Conservation (phyloP, 2,888 invertebrate genomes). For the Agonum fuliginosum region DNA sequence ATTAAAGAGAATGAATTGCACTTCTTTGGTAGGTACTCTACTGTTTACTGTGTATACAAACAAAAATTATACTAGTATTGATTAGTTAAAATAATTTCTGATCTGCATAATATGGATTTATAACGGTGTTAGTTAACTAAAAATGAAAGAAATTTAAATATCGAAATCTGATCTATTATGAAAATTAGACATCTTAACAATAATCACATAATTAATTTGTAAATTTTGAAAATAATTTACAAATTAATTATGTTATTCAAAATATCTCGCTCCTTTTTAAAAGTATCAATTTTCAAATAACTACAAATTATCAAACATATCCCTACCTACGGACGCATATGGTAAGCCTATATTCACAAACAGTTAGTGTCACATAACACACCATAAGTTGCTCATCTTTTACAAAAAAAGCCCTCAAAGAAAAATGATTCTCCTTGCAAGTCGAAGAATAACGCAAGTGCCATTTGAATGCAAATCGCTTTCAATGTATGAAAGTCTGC, state of each 20-base stretch:
- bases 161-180: no score
- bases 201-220: background rate
- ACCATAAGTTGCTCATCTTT: constrained; percentile 23
- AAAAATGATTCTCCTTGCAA: background rate
- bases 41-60: no score
- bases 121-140: no score
- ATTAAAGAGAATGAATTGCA: no score
- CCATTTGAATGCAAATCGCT: constrained; percentile 49
- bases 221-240: background rate
- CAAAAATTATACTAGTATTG: no score
- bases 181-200: no score
- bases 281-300: constrained; percentile 6
- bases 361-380: constrained; percentile 42
- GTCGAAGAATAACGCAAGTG: constrained; percentile 40
- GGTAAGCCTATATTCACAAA: constrained; percentile 1
- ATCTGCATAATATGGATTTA: no score
- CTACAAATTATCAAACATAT: background rate
- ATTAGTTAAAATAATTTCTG: no score
- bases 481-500: constrained; percentile 42
- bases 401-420: constrained; percentile 11
- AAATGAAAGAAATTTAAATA: no score
- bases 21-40: no score
- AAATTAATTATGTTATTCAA: background rate
- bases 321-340: background rate
- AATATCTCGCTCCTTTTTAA: background rate